Conservation (phyloP, 2,888 invertebrate species). For the Pammene aurita region DNA sequence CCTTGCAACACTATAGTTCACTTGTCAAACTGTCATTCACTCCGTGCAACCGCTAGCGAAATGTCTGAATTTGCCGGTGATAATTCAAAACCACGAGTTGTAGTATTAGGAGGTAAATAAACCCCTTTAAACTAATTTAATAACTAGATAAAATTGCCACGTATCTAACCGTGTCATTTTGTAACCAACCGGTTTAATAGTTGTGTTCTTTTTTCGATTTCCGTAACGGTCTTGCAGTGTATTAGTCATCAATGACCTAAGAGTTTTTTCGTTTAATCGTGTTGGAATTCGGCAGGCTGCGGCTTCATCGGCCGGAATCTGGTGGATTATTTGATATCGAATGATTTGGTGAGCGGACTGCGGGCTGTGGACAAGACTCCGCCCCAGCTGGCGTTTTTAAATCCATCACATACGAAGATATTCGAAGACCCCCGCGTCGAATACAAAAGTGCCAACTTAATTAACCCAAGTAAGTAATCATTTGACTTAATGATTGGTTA, state of each 20-base stretch:
- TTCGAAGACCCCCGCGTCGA: slow-evolving; percentile 91
- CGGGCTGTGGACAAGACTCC: slow-evolving; percentile 96
- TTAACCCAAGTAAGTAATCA: slow-evolving; percentile 88
- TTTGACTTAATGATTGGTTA: not conserved
- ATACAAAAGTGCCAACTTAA: slow-evolving; percentile 95
- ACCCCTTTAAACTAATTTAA: slow-evolving; percentile 23
- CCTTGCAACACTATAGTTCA: slow-evolving; percentile 18
- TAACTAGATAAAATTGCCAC: slow-evolving; percentile 10
- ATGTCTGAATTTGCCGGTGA: slow-evolving; percentile 77
- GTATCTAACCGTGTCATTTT: not conserved
- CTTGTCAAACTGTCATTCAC: slow-evolving; percentile 49
- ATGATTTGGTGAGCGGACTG: slow-evolving; percentile 89
- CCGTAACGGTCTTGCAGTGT: slow-evolving; percentile 68
- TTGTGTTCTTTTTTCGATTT: slow-evolving; percentile 51
- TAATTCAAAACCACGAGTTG: slow-evolving; percentile 76
- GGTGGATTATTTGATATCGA: slow-evolving; percentile 90
- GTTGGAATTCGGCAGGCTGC: slow-evolving; percentile 86
- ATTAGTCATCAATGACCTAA: slow-evolving; percentile 72
- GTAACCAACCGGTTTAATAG: slow-evolving; percentile 19
- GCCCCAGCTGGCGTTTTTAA: slow-evolving; percentile 96
- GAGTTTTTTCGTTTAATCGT: slow-evolving; percentile 52
- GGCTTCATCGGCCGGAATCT: slow-evolving; percentile 97
- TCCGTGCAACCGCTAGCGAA: slow-evolving; percentile 64
- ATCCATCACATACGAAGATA: slow-evolving; percentile 86
- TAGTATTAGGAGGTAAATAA: slow-evolving; percentile 77